Base-by-base conservation (phyloP, 2,888 invertebrate species). In the Leptopilina drosophilae region DNA sequence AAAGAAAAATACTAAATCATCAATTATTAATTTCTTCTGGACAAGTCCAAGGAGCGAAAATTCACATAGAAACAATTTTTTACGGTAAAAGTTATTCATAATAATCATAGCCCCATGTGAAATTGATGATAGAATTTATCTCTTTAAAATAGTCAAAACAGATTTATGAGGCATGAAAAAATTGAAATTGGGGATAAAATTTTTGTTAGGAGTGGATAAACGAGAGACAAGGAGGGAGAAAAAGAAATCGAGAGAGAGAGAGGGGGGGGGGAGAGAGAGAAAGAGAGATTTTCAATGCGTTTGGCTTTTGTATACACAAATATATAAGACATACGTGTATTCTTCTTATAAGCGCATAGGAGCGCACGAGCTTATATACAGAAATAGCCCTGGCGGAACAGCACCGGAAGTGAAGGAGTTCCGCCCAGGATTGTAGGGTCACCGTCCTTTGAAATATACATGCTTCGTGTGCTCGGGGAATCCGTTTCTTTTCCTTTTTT, bases 371-470 rank as follows among this genome's bases (percentile, higher is more conserved):
- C 73, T 73, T 73, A 69, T 85, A 85, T 87, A 86, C 87, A 85
- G 89, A 89, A 88, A 88, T 87, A 89, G 87, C 87, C 85, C 86
- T 87, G 88, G 86, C 88, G 88, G 88, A 89, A 90, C 89, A 89
- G 86, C 88, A 90, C 90, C 89, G 90, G 90, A 90, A 90, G 90
- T 84, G 87, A 88, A 89, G 87, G 87, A 90, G 90, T 90, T 90
- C 90, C 90, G 90, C 88, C 89, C 87, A 88, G 87, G 88, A 87
- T 83, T 82, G 82, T 85, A 88, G 89, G 90, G 90, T 90, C 90
- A 90, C 87, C 89, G 89, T 88, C 89, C 90, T 89, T 88, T 87
- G 84, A 82, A 86, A 86, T 84, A 73, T 73, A 80, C 81, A 80
- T 80, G 81, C 83, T 82, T 81, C 78, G 65, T 78, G 65, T 78